Evolutionary conservation across 2,888 invertebrate species (phyloP), one percentile per base, ranked within the genome.

Genomic region (Tenodera sinensis): DNA sequence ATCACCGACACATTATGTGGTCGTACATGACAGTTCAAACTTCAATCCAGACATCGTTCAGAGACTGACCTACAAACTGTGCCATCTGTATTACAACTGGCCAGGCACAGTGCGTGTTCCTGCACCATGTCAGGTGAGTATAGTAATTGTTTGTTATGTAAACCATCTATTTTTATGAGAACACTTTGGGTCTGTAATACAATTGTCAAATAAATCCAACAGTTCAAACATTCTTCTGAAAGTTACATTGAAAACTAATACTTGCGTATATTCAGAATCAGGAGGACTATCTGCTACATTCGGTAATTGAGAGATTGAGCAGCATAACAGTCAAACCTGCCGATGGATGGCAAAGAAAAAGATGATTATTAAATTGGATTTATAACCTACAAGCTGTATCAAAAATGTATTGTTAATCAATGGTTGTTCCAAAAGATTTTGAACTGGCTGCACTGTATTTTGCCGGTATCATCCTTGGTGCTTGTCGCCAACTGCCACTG

Each of bases 21-120:
- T 99, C 0, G 93, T 98, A 0, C 93, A 96, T 91, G 97, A 98
- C 92, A 94, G 94, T 84, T 95, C 95, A n/a, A 94, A 95, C 0
- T 95, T 97, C 93, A 95, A 95, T 25, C 96, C 97, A 0, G 98
- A 98, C 92, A 96, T 97, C 90, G 94, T 98, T 90, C 99, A 99
- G 93, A 93, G 96, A 90, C 92, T 99, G 8, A 96, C 97, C 0
- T 99, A 97, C 93, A 98, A 98, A 92, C 93, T 98, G 92, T 98
- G 98, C 91, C 97, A 98, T 92, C 93, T 99, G 92, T 99, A 99
- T 93, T 99, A 98, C 94, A 99, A 99, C 94, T 99, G 98, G 98
- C 96, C 98, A 0, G 99, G 99, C 2, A 98, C 98, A 0, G 96
- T 99, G 1, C 94, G 98, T 83, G 97, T 98, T 54, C 99, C 99